These are phyloP conservation scores for Perdita meconis DNA, from an alignment of 2,888 invertebrate genomes.

Conservation along the genomic window DNA sequence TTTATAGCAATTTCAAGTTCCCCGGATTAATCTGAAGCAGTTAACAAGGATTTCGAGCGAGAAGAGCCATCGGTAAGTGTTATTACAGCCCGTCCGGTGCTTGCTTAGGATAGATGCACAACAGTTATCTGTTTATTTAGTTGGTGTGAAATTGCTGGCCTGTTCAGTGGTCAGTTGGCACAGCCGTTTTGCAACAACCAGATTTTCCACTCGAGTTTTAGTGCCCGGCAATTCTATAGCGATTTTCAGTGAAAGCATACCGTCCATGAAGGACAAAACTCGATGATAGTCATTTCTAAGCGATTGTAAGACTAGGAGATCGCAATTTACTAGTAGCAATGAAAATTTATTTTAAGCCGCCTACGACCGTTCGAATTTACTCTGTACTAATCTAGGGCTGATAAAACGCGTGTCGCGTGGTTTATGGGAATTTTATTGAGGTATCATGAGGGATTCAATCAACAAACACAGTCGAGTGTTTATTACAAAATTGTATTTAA, in stretches of 20 bases:
- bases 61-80: neutral
- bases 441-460: constrained; percentile 1
- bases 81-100: constrained; percentile 3
- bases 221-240: constrained; percentile 29
- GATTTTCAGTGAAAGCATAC: constrained; percentile 19
- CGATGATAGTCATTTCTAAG: constrained; percentile 18
- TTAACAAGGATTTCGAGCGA: constrained; percentile 24
- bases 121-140: constrained; percentile 43
- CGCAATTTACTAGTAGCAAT: constrained; percentile 39
- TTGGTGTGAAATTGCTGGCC: constrained; percentile 37
- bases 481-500: neutral
- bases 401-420: neutral
- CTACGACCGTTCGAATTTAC: constrained; percentile 12
- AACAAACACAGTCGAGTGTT: neutral
- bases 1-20: constrained; percentile 6
- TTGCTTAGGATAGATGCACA: constrained; percentile 1
- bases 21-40: constrained; percentile 15
- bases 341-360: constrained; percentile 26
- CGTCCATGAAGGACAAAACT: neutral
- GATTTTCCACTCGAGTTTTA: constrained; percentile 32
- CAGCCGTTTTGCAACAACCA: constrained; percentile 30
- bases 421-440: constrained; percentile 29
- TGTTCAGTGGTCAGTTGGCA: constrained; percentile 20
- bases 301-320: constrained; percentile 9
- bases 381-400: neutral